Base-by-base conservation (phyloP, 2,797 vertebrate genomes). In the Pipistrellus pipistrellus region DNA sequence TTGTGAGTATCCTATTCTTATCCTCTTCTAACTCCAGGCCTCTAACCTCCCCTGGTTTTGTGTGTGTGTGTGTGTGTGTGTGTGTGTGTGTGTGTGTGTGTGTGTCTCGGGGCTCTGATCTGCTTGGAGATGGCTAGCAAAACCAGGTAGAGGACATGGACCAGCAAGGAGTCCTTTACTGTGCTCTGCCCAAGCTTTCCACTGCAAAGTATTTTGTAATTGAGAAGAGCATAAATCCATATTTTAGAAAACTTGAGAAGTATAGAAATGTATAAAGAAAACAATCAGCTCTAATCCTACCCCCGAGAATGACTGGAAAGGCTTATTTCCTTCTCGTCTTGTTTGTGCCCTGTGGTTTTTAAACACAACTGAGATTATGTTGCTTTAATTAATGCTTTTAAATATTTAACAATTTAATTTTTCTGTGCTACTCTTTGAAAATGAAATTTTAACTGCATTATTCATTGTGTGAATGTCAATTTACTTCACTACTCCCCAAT, bases 311-410 rank as follows among this genome's bases (percentile, higher is more conserved):
- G n/a, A 75, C 93, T 83, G 15, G 20, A 11, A 75, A 48, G 93
- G 85, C n/a, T 88, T 84, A 53, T 87, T 94, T 93, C 82, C 71
- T 93, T 87, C 73, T 90, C 4, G 0, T 89, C 41, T 88, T 55
- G 71, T 76, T 73, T 48, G 68, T 76, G 76, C 85, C 94, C 90
- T 92, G 72, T 94, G 88, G 85, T 93, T 96, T 95, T 93, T 96
- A 95, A 96, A 83, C 73, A 94, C 95, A 95, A 96, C 88, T 86
- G 78, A 96, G 75, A 85, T 94, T 53, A 48, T 91, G 78, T 85
- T 80, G 18, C 81, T 94, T 93, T 97, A 96, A 96, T 97, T 93
- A 96, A 95, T 97, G 85, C 94, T 96, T 95, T 81, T 88, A 93
- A 96, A 92, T 96, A 88, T 93, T 96, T 93, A 96, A 94, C 87